Conservation (phyloP, 2,113 vertebrate genomes). For the Scomber japonicus region DNA sequence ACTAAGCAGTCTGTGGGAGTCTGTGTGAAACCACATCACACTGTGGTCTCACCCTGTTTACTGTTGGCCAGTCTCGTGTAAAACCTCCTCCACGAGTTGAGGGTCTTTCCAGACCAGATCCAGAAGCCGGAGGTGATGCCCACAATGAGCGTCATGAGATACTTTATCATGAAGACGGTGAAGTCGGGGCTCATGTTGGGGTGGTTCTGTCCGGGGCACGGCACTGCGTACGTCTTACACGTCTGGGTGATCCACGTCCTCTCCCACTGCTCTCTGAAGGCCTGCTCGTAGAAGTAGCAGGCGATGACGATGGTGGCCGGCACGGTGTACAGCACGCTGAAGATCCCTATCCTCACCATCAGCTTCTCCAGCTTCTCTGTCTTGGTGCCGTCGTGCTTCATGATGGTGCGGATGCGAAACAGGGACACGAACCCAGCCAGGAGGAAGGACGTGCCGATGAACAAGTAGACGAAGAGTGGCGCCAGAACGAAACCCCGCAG, state of each 20-base stretch:
- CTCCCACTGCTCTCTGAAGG: conserved; percentile 98
- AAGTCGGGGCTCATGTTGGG: conserved; percentile 95
- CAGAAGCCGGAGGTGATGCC: conserved; percentile 98
- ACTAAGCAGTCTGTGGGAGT: conserved; percentile 30
- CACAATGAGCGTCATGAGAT: conserved; percentile 98
- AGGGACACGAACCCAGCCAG: conserved; percentile 96
- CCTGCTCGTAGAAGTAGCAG: conserved; percentile 98
- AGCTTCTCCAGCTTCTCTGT: conserved; percentile 98
- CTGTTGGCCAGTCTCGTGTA: conserved; percentile 95
- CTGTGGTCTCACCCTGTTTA: conserved; percentile 96
- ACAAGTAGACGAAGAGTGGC: conserved; percentile 95
- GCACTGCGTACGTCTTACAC: conserved; percentile 94
- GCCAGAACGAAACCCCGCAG: conserved; percentile 95
- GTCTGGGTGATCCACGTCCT: conserved; percentile 93
- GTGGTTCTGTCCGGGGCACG: conserved; percentile 88
- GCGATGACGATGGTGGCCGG: conserved; percentile 97
- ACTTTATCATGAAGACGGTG: conserved; percentile 99
- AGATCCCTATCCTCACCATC: conserved; percentile 97
- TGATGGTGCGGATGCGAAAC: conserved; percentile 96
- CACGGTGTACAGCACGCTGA: conserved; percentile 96
- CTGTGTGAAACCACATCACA: conserved; percentile 81
- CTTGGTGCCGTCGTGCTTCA: conserved; percentile 98
- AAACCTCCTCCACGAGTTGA: conserved; percentile 98
- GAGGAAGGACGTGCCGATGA: conserved; percentile 96
- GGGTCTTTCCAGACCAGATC: conserved; percentile 99